Evolutionary conservation across 2,797 vertebrate species (phyloP), one percentile per base, ranked within the genome.

Genomic region (Myripristis murdjan): DNA sequence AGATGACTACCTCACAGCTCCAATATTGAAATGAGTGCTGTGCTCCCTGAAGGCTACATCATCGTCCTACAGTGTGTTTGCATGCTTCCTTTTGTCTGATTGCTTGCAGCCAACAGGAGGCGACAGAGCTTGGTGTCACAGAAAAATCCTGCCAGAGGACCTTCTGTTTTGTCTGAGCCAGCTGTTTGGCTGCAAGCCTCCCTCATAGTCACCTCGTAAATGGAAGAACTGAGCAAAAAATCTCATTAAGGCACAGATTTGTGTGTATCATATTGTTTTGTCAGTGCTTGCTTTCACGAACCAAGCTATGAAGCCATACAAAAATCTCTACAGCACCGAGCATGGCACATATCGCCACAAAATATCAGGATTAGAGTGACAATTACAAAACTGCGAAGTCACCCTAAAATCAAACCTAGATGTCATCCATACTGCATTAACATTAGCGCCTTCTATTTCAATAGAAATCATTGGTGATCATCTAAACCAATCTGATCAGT

Each of bases 311-410:
- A 81, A 83, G 75, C 74, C 68, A 75, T n/a, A 44, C 59, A 49
- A 47, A 70, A 69, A 83, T 90, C 70, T 90, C 79, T 87, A 73
- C 85, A 93, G 86, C 89, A 87, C 85, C 87, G 73, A 72, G 51
- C 44, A 48, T 24, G 28, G 48, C 79, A 41, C 26, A 2, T 16
- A 16, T 1, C 49, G n/a, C 41, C 44, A 24, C 41, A 1, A 37
- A 15, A 23, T 44, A 26, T 18, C 2, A 16, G 20, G 15, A 43
- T 35, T 22, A 43, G 39, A 73, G 41, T 23, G 20, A 47, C 48
- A 54, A 60, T 26, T 6, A 24, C 10, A 57, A 55, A 49, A 28
- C 35, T 7, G 26, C 26, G 37, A 56, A 55, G 70, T 71, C 28
- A 12, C n/a, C 37, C 56, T 67, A 5, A 46, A 14, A 12, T 1